Evolutionary conservation across 2,113 vertebrate genomes (phyloP).

Genomic region (Daboia siamensis): DNA sequence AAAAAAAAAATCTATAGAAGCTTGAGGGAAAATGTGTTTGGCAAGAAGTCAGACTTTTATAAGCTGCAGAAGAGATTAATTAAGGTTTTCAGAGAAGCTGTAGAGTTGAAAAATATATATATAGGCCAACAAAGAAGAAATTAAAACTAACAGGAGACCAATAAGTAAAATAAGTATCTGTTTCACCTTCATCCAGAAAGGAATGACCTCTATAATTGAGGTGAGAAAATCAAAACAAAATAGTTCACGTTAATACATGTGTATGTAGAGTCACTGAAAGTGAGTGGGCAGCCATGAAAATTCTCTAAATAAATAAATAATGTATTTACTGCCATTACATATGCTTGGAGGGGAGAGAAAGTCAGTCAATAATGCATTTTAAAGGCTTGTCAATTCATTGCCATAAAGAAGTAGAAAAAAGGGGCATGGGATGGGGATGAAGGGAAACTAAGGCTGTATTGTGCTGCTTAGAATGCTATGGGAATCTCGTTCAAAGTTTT

Average conservation of each 20-base stretch:
- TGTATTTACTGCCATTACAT: background rate
- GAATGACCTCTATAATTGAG: background rate
- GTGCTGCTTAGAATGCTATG: background rate
- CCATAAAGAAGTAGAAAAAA: background rate
- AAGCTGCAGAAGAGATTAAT: background rate
- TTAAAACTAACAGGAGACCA: slow-evolving; percentile 8
- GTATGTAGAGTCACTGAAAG: background rate
- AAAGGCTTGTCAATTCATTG: background rate
- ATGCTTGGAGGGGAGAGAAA: background rate
- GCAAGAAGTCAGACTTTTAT: slow-evolving; percentile 18
- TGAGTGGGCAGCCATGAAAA: background rate
- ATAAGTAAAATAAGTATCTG: background rate
- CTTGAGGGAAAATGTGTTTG: background rate
- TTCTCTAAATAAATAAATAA: background rate
- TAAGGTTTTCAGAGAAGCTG: background rate
- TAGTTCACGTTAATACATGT: background rate
- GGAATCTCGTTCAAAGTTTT: slow-evolving; percentile 1
- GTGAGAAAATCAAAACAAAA: slow-evolving; percentile 3
- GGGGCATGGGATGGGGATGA: too few relatives aligned
- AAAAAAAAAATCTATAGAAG: background rate
- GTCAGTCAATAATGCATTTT: slow-evolving; percentile 10
- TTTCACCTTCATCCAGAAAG: background rate
- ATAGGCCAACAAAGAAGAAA: background rate
- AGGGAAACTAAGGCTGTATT: background rate
- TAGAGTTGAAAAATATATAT: background rate